Conservation (phyloP, 1,140 invertebrate species). For the Meloidogyne floridensis region DNA sequence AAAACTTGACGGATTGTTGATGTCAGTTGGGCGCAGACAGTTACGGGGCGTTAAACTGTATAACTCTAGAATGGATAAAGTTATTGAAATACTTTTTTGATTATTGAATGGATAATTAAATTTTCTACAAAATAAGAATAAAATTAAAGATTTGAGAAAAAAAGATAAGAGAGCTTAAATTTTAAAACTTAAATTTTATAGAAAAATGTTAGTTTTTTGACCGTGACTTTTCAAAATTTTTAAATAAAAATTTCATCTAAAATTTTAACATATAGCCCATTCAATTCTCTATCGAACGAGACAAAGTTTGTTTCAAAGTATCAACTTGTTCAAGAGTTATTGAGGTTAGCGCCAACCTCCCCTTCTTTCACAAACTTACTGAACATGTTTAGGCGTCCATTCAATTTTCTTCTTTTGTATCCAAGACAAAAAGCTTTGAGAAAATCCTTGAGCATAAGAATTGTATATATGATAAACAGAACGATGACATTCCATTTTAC, state of each 20-base stretch:
- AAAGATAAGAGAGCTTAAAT: background rate
- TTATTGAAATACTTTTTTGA: background rate
- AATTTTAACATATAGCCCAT: background rate
- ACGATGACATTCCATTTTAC: conserved; percentile 61
- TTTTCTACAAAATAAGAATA: background rate
- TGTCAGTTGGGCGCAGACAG: background rate
- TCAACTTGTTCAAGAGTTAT: background rate
- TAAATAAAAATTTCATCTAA: background rate
- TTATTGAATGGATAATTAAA: background rate
- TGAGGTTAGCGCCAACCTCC: background rate
- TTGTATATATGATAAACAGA: conserved; percentile 61
- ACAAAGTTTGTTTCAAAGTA: background rate
- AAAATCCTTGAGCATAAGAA: conserved; percentile 57
- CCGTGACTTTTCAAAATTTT: background rate
- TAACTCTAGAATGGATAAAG: background rate
- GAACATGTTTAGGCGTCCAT: conserved; percentile 32
- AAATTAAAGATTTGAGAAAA: background rate
- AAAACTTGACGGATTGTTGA: background rate
- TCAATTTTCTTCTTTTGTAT: conserved; percentile 39
- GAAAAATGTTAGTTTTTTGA: conserved; percentile 8
- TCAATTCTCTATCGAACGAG: background rate
- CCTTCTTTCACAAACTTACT: background rate
- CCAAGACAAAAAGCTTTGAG: conserved; percentile 42
- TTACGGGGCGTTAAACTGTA: background rate
- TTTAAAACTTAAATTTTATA: background rate